Percentiles rank a stretch among this genome's conserved stretches.
phyloP scores from a whole-genome alignment of 1,140 invertebrate genomes.

The Atta texana region DNA sequence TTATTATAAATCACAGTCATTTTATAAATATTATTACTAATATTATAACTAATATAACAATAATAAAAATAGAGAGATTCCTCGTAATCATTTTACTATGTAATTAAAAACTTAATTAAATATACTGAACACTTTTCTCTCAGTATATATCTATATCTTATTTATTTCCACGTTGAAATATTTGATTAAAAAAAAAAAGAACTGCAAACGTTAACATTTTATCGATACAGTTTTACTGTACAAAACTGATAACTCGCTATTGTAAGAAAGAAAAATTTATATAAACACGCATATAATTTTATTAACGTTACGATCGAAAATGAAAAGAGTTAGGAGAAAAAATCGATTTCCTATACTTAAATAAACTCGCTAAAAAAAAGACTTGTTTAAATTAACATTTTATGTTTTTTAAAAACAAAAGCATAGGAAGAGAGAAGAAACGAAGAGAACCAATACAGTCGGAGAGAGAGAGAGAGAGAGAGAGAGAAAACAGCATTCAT shows the following conservation, averaged over 20 bases:
- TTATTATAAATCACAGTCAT: no score
- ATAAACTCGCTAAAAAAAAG: background rate
- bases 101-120: no score
- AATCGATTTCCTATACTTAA: background rate
- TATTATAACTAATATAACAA: no score
- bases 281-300: background rate
- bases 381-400: background rate
- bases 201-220: constrained; percentile 4
- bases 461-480: no score
- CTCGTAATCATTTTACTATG: no score
- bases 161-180: no score
- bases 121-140: no score
- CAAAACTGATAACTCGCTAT: background rate
- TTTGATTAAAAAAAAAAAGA: background rate
- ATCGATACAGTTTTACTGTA: background rate
- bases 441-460: background rate
- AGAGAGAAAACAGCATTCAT: no score
- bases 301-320: background rate
- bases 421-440: background rate
- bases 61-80: no score
- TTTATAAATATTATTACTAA: no score
- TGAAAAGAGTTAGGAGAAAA: background rate
- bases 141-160: no score
- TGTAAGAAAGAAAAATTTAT: background rate
- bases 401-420: background rate